Base-by-base conservation (phyloP, 2,113 vertebrate species). In the Antechinus stuartii region DNA sequence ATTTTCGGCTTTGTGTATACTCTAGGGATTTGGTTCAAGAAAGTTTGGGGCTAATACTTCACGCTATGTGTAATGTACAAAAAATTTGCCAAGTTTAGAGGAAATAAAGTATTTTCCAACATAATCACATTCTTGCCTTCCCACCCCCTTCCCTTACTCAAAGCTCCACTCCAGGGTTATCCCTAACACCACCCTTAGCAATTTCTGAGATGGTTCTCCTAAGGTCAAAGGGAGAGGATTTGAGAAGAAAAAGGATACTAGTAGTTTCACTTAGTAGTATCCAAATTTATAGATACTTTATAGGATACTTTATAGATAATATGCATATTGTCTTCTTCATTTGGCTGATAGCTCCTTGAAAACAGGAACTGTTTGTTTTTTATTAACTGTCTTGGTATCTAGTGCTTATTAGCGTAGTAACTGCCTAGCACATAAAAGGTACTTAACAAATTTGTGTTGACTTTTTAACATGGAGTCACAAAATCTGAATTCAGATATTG, bases 41-140 rank as follows among this genome's bases (percentile, higher is more conserved):
- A 1, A 1, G 1, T 97, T 90, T 89, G 96, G 95, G 49, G 96
- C 95, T 96, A 96, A 98, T 97, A 97, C 95, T 97, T 98, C 95
- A 97, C 95, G 97, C 96, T 96, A 96, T 98, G 96, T 94, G 97
- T 98, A 96, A 98, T 96, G 94, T 91, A 92, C 8, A 0, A 93
- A 93, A 47, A 93, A 14, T 55, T 95, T 96, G 97, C 97, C 97
- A 96, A 98, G 95, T 97, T 91, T 97, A 97, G 98, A 61, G 91
- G 97, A 97, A 96, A 97, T 11, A 94, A 94, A 96, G 97, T 93
- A 42, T 93, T 94, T 96, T 97, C 98, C 96, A 98, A 96, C 54
- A 55, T 30, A 56, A 92, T 96, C 95, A 94, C 91, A 89, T 25
- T 54, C 91, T 92, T 56, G 9, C 16, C 90, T 56, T n/a, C 1